Percentiles rank a stretch among this genome's conserved stretches.
Conservation (phyloP, 2,797 vertebrate genomes). For the Allobates femoralis region DNA sequence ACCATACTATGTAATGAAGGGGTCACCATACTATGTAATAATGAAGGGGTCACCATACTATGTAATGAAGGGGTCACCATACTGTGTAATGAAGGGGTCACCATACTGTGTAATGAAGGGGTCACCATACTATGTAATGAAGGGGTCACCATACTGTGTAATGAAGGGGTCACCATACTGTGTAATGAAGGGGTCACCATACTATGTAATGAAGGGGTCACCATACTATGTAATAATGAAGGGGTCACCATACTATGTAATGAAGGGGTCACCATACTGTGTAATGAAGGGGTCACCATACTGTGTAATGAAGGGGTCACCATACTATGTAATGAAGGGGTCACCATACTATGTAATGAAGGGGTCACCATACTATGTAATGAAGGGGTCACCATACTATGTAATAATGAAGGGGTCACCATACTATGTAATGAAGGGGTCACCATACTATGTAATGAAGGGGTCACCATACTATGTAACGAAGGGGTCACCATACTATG, state of each 20-base stretch:
- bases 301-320: slow-evolving; percentile 48
- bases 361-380: slow-evolving; percentile 44
- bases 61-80: slow-evolving; percentile 53
- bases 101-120: slow-evolving; percentile 49
- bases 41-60: slow-evolving; percentile 52
- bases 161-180: slow-evolving; percentile 52
- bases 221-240: slow-evolving; percentile 53
- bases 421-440: slow-evolving; percentile 44
- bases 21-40: slow-evolving; percentile 45
- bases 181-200: slow-evolving; percentile 53
- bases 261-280: slow-evolving; percentile 49
- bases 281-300: slow-evolving; percentile 54
- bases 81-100: slow-evolving; percentile 45
- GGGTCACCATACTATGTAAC: slow-evolving; percentile 46
- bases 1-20: slow-evolving; percentile 52
- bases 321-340: slow-evolving; percentile 45
- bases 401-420: slow-evolving; percentile 54
- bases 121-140: slow-evolving; percentile 50
- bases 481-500: slow-evolving; percentile 53
- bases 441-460: slow-evolving; percentile 53
- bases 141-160: slow-evolving; percentile 46
- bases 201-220: slow-evolving; percentile 46
- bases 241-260: slow-evolving; percentile 44
- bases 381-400: slow-evolving; percentile 49
- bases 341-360: slow-evolving; percentile 54